These are phyloP conservation scores for Neria commutata DNA, from an alignment of 2,888 invertebrate genomes.

Conservation along the genomic window DNA sequence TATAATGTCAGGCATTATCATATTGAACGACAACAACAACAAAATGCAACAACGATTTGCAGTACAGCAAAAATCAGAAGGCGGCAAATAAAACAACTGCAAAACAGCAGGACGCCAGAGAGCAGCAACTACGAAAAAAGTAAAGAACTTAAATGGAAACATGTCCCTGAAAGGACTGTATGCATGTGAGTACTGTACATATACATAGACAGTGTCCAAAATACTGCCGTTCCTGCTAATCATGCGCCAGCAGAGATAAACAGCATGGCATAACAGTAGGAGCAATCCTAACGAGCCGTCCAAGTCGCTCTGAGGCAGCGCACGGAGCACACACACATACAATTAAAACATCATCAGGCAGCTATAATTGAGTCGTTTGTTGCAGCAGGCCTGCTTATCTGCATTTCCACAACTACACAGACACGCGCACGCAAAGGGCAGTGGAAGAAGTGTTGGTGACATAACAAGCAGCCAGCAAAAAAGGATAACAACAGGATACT, in stretches of 20 bases:
- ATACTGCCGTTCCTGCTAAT: conserved; percentile 12
- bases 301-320: neutral
- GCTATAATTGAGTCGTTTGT: conserved; percentile 52
- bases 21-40: neutral
- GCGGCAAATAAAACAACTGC: conserved; percentile 48
- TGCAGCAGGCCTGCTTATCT: too few species aligned
- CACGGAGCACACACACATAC: conserved; percentile 9
- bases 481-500: conserved; percentile 15
- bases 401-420: too few species aligned
- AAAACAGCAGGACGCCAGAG: neutral
- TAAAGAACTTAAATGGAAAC: neutral
- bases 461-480: conserved; percentile 34
- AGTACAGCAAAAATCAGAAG: conserved; percentile 17
- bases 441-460: conserved; percentile 21
- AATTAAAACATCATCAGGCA: conserved; percentile 52
- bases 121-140: conserved; percentile 9
- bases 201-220: neutral
- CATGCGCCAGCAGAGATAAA: conserved; percentile 24
- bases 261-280: conserved; percentile 41
- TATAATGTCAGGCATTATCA: neutral
- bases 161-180: neutral
- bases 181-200: conserved; percentile 3
- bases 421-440: neutral
- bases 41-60: conserved; percentile 14
- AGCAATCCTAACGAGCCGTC: conserved; percentile 36